Conservation (phyloP, 2,888 invertebrate species). For the Allophyes oxyacanthae region DNA sequence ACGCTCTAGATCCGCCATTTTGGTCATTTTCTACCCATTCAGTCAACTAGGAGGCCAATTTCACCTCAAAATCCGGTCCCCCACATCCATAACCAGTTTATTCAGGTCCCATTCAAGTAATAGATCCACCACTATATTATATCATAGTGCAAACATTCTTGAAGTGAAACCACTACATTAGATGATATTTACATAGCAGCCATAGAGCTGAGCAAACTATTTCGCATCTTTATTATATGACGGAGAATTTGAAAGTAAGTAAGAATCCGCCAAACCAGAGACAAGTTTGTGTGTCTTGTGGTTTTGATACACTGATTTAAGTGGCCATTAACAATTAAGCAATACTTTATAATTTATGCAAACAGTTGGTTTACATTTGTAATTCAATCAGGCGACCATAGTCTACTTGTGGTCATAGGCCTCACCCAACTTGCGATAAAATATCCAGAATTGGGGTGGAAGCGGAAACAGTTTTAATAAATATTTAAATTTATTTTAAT, state of each 20-base stretch:
- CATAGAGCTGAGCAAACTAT: conserved; percentile 18
- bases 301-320: background rate
- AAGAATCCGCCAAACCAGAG: background rate
- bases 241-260: conserved; percentile 24
- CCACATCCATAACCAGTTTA: too few relatives aligned
- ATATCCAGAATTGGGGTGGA: too few relatives aligned
- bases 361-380: too few relatives aligned
- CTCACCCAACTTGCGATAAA: too few relatives aligned
- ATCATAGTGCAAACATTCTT: conserved; percentile 31
- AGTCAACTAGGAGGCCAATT: too few relatives aligned
- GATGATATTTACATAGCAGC: conserved; percentile 29
- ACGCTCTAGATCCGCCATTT: too few relatives aligned
- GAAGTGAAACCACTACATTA: conserved; percentile 34
- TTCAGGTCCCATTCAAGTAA: conserved; percentile 1
- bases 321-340: background rate
- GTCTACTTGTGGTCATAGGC: too few relatives aligned
- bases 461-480: too few relatives aligned
- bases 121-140: conserved; percentile 9
- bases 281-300: conserved; percentile 15
- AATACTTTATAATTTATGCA: too few relatives aligned
- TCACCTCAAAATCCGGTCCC: background rate
- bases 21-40: too few relatives aligned
- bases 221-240: conserved; percentile 21
- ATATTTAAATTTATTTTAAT: too few relatives aligned
- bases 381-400: too few relatives aligned